These are phyloP conservation scores for Acanthisitta chloris DNA, from an alignment of 2,113 vertebrate species.

Conservation along the genomic window DNA sequence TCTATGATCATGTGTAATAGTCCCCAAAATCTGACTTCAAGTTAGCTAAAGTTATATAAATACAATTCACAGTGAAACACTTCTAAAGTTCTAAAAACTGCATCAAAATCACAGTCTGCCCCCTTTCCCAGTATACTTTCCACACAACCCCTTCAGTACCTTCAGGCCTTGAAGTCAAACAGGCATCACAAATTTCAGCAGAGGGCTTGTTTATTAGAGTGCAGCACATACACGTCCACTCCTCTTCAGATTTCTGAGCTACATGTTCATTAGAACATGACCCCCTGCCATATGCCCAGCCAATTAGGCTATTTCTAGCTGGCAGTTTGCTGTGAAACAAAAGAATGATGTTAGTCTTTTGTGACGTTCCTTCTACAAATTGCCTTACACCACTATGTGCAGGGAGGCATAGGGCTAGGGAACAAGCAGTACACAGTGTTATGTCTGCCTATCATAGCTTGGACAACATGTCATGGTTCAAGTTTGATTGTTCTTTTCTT, in stretches of 20 bases:
- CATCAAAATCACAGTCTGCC: neutral
- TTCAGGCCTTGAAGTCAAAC: constrained; percentile 81
- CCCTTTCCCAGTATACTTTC: neutral
- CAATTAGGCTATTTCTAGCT: constrained; percentile 73
- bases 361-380: constrained; percentile 15
- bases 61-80: neutral
- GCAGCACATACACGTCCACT: constrained; percentile 86
- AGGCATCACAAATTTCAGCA: constrained; percentile 82
- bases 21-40: neutral
- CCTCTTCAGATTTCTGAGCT: constrained; percentile 80
- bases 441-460: neutral
- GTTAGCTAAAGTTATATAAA: neutral
- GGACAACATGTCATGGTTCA: neutral
- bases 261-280: constrained; percentile 60
- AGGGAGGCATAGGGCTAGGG: neutral
- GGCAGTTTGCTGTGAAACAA: constrained; percentile 79
- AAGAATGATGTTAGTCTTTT: constrained; percentile 45
- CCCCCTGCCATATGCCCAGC: constrained; percentile 66
- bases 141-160: constrained; percentile 71
- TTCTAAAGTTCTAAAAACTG: neutral
- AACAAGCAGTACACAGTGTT: neutral
- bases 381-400: neutral
- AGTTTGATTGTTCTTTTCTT: neutral
- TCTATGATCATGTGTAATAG: neutral
- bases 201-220: constrained; percentile 87